A percentile compares a stretch with the other conserved stretches of the same genome.
Conservation (phyloP, 2,888 invertebrate genomes). For the Trachelus troglodyta region DNA sequence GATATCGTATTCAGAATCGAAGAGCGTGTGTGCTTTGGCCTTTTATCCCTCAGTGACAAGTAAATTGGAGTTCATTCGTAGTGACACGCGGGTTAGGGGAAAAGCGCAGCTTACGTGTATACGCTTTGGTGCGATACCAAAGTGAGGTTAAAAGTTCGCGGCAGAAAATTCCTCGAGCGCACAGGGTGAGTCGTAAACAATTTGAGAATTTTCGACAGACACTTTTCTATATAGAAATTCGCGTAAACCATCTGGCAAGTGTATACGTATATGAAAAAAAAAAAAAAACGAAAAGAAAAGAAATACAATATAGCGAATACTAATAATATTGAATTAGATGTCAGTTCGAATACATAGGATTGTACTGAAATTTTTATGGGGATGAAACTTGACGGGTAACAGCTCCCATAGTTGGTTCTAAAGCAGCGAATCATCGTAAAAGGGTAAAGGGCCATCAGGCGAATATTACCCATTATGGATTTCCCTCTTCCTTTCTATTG, state of each 20-base stretch:
- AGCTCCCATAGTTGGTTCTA: conserved; percentile 27
- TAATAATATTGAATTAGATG: neutral
- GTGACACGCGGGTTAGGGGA: neutral
- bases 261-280: neutral
- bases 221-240: neutral
- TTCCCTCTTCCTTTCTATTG: conserved; percentile 13
- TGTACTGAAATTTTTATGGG: conserved; percentile 32
- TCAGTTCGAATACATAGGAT: neutral
- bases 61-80: neutral
- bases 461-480: conserved; percentile 32
- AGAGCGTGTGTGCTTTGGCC: neutral
- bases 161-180: neutral
- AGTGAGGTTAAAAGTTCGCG: neutral
- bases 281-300: neutral
- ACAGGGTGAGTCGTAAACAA: neutral
- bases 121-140: neutral
- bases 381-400: conserved; percentile 48
- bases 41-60: neutral
- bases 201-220: neutral
- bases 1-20: neutral
- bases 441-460: conserved; percentile 35
- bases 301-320: neutral
- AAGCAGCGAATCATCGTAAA: conserved; percentile 38
- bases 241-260: neutral
- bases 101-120: neutral